phyloP scores from a whole-genome alignment of 92 coral and sea anemone genomes.

The Meandrina meandrites region DNA sequence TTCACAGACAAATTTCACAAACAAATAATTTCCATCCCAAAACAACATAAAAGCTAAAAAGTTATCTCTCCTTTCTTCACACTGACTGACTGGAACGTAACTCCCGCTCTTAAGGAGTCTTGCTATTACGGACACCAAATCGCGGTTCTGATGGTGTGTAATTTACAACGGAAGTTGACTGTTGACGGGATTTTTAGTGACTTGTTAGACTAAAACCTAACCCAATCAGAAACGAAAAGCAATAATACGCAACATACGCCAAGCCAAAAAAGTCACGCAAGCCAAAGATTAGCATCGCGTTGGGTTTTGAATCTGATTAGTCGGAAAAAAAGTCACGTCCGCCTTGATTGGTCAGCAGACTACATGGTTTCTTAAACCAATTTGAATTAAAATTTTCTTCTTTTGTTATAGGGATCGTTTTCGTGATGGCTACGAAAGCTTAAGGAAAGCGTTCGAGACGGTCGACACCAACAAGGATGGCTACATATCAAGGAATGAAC shows the following conservation, averaged over 20 bases:
- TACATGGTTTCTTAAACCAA: background rate
- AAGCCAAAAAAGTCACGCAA: no score
- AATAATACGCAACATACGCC: background rate
- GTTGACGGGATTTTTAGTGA: no score
- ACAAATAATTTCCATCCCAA: no score
- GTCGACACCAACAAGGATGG: conserved; percentile 93
- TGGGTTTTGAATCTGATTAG: background rate
- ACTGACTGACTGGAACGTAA: no score
- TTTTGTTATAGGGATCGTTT: conserved; percentile 70
- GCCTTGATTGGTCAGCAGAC: background rate
- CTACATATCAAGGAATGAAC: conserved; percentile 79
- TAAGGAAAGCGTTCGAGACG: conserved; percentile 91
- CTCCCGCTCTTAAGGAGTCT: no score
- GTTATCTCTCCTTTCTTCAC: no score
- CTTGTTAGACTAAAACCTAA: no score
- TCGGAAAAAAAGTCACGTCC: background rate
- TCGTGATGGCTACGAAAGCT: conserved; percentile 88
- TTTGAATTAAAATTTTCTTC: background rate
- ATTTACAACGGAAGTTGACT: no score
- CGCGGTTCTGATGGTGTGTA: no score
- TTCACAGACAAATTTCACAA: no score
- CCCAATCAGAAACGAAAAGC: background rate
- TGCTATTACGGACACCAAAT: no score
- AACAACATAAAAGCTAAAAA: no score
- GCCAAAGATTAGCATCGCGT: background rate